Evolutionary conservation across 1,140 invertebrate species (phyloP).

Genomic region (Penaeus japonicus): DNA sequence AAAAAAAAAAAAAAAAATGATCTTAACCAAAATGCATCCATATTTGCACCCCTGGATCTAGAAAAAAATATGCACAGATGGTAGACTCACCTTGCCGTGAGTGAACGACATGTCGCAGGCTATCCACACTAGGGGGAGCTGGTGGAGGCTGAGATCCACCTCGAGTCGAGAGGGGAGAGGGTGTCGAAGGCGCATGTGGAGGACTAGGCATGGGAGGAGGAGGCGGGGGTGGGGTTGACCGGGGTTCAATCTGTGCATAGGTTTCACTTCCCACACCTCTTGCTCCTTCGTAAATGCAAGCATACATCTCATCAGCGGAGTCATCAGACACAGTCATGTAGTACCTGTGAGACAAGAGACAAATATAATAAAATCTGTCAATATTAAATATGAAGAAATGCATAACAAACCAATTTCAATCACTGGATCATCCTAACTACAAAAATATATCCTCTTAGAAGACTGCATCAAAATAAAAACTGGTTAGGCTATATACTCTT

Average conservation of each 20-base stretch:
- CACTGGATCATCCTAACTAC: no score
- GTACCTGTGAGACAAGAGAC: constrained; percentile 38
- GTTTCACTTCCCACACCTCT: constrained; percentile 84
- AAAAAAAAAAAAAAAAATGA: background rate
- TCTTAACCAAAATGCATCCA: no score
- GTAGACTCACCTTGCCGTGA: constrained; percentile 72
- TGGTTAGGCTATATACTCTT: background rate
- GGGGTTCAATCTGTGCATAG: constrained; percentile 84
- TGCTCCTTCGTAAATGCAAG: constrained; percentile 81
- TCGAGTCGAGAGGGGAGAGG: constrained; percentile 49
- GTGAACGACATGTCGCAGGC: constrained; percentile 72
- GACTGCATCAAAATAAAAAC: background rate
- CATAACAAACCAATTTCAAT: no score
- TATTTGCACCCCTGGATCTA: background rate
- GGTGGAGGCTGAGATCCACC: constrained; percentile 62
- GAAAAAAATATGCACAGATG: background rate
- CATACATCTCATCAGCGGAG: constrained; percentile 84
- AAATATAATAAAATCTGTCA: background rate
- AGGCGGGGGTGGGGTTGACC: constrained; percentile 65
- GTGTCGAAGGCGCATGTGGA: constrained; percentile 63
- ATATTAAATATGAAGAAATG: background rate
- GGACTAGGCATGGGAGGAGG: constrained; percentile 45
- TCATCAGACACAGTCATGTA: constrained; percentile 61
- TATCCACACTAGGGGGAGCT: constrained; percentile 70
- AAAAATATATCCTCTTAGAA: no score